Percentiles rank a stretch among this genome's conserved stretches.
Conservation (phyloP, 2,113 vertebrate genomes). For the Brachypteracias leptosomus region DNA sequence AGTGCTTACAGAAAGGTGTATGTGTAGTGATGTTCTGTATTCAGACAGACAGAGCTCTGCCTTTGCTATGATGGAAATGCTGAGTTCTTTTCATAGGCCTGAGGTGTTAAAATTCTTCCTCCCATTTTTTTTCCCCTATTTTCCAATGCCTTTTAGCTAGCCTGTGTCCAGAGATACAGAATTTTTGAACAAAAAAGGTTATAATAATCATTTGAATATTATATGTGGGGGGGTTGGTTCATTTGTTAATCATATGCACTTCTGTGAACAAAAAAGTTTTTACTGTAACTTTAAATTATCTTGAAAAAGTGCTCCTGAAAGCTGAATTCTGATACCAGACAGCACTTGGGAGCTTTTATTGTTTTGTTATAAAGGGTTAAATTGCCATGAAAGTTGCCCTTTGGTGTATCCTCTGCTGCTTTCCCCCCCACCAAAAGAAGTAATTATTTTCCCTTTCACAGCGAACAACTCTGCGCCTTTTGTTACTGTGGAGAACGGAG, state of each 20-base stretch:
- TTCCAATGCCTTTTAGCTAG: background rate
- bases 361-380: background rate
- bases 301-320: background rate
- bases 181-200: background rate
- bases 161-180: background rate
- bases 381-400: background rate
- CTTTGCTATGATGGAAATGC: background rate
- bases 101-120: background rate
- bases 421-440: background rate
- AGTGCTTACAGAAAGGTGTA: background rate
- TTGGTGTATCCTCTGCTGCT: background rate
- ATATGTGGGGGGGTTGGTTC: background rate
- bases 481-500: conserved; percentile 91
- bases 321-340: background rate
- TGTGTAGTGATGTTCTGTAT: background rate
- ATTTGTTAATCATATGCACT: background rate
- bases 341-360: background rate
- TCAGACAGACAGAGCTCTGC: background rate
- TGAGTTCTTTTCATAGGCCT: background rate
- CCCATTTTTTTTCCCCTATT: background rate
- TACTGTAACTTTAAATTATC: background rate
- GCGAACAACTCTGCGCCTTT: conserved; percentile 96
- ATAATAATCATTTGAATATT: background rate
- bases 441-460: conserved; percentile 61
- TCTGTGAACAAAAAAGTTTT: background rate